phyloP scores from a whole-genome alignment of 2,888 invertebrate genomes.

The Agriotes lineatus region DNA sequence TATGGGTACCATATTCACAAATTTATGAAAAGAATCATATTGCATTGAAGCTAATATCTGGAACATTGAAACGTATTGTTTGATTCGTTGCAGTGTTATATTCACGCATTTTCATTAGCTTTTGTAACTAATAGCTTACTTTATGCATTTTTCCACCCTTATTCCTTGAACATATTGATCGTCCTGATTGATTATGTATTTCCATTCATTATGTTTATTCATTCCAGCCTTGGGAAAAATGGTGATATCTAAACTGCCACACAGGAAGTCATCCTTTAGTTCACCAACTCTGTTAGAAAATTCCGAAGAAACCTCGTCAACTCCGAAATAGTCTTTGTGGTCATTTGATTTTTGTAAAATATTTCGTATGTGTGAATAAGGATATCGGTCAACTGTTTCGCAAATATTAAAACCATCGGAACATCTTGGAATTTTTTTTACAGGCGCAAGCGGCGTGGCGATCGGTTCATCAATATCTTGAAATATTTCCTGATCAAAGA shows the following conservation, averaged over 20 bases:
- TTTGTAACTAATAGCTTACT: conserved; percentile 66
- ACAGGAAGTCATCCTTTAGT: conserved; percentile 55
- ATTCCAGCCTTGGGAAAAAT: conserved; percentile 74
- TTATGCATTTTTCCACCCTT: conserved; percentile 77
- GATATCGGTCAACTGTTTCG: conserved; percentile 66
- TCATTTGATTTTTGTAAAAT: conserved; percentile 54
- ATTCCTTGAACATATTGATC: conserved; percentile 74
- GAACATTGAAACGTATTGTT: too few relatives aligned
- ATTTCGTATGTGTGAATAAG: conserved; percentile 60
- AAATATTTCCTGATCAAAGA: conserved; percentile 1
- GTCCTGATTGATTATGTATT: conserved; percentile 76
- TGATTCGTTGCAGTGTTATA: too few relatives aligned
- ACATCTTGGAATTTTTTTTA: background rate
- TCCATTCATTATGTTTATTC: conserved; percentile 75
- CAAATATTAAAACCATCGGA: conserved; percentile 57
- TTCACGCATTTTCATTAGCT: too few relatives aligned
- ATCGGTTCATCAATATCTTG: background rate
- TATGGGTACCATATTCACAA: too few relatives aligned
- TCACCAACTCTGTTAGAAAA: conserved; percentile 55
- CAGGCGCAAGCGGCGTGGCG: background rate
- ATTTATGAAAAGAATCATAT: too few relatives aligned
- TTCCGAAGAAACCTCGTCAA: conserved; percentile 48
- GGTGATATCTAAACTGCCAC: conserved; percentile 64
- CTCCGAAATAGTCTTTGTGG: conserved; percentile 51
- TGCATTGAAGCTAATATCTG: too few relatives aligned